Base-by-base conservation (phyloP, 2,888 invertebrate genomes). In the Spilosoma lubricipeda region DNA sequence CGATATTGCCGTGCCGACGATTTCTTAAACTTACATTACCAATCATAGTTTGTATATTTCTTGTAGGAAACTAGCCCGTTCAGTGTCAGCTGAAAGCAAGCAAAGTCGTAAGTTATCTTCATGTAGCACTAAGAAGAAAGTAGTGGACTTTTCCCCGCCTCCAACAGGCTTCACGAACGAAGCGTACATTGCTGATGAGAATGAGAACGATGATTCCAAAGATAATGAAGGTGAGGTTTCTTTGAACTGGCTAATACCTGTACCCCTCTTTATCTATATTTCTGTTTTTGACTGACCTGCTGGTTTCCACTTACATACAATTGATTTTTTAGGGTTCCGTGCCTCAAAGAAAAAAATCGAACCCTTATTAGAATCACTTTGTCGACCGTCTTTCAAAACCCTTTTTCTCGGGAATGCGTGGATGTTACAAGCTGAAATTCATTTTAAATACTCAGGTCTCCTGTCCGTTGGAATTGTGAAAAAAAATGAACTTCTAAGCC, bases 131-230 rank as follows among this genome's bases (percentile, higher is more conserved):
- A 93, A 93, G 83, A 93, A 94, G 81, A 90, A 92, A 0, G 94
- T 94, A 0, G 90, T 95, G 2, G 95, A 95, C 82, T 94, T 94
- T 83, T 92, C 94, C 0, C 93, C 94, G 0, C 79, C 81, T 3
- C 86, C 65, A 4, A 42, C 70, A 2, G 59, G 87, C 1, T 92
- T 89, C 81, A 85, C 84, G 65, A 94, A 94, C 77, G 90, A 92
- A 3, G 93, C 89, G 0, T 94, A 88, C 80, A 90, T 83, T 74
- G 88, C 83, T 48, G 92, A 88, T 45, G 93, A 91, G 68, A 91
- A 88, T 7, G 80, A 71, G 1, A 84, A 86, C 48, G 85, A 80
- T 27, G 85, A 89, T 7, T 71, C 86, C 3, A 89, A 90, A 78
- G 27, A 11, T 20, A 71, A 66, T 27, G 71, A 64, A 45, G 48